Evolutionary conservation across 2,888 invertebrate species (phyloP), one percentile per base, ranked within the genome.

Genomic region (Eupeodes latifasciatus): DNA sequence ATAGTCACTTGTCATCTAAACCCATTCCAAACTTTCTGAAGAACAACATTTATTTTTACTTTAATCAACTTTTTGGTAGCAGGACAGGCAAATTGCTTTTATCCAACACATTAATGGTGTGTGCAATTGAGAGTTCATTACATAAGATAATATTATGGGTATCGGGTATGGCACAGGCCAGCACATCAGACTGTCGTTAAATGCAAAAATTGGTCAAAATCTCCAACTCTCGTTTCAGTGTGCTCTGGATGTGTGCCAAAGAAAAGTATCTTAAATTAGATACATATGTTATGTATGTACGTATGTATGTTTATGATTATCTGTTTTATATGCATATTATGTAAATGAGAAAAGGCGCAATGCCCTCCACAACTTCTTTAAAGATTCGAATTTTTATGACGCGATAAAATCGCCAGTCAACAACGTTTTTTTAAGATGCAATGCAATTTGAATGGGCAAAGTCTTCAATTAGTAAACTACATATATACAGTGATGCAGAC

Each of bases 171-270:
- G 47, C 12, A 61, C 9, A 49, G 71, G 27, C 74, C 57, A 85
- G 57, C 69, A 76, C 49, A 55, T 81, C 11, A 6, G 51, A 47
- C 51, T 72, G 81, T 81, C 77, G 81, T 67, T 55, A 76, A 72
- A 19, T 77, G 67, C 85, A 72, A 69, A 76, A 87, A 87, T 78
- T 87, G 86, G 87, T 88, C 87, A 88, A 80, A 83, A 64, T 62
- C 16, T 47, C 80, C 67, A 34, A 64, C 40, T 67, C 72, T 74
- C 59, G 40, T 9, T 55, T 64, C 64, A 44, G 47, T 84, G 83
- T 53, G 19, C 19, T 77, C 72, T 88, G 87, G 87, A 79, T 74
- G 19, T 57, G 55, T 84, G 87, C 87, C 87, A 88, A 75, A 4
- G 53, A 75, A 74, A 77, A 69, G n/a, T 62, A 67, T 84, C 81